Evolutionary conservation across 1,140 invertebrate species (phyloP).

Genomic region (Drosophila sturtevanti): DNA sequence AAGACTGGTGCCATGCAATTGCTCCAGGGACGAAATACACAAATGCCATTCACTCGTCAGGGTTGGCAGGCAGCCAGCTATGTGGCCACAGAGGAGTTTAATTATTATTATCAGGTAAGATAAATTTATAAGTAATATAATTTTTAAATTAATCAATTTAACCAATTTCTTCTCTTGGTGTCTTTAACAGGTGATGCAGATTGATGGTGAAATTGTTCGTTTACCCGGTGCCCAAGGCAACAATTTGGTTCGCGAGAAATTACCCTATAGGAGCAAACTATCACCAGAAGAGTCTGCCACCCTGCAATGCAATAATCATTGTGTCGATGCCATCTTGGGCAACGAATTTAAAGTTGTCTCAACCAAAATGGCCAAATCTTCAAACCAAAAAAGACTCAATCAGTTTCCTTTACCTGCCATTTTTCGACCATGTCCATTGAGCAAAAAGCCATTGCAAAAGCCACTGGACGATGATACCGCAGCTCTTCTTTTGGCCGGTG

Average conservation of each 20-base stretch:
- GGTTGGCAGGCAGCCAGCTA: slow-evolving; percentile 81
- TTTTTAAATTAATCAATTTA: too few relatives aligned
- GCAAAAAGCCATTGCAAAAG: slow-evolving; percentile 66
- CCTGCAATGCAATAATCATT: slow-evolving; percentile 20
- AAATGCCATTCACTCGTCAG: slow-evolving; percentile 73
- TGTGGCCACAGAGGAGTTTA: slow-evolving; percentile 65
- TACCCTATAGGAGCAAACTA: slow-evolving; percentile 51
- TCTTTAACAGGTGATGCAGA: slow-evolving; percentile 48
- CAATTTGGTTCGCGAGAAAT: slow-evolving; percentile 62
- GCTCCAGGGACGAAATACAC: slow-evolving; percentile 46
- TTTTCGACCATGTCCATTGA: slow-evolving; percentile 73
- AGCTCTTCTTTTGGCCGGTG: slow-evolving; percentile 63
- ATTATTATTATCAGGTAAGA: slow-evolving; percentile 73
- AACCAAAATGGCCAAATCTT: slow-evolving; percentile 15
- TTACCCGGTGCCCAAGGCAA: slow-evolving; percentile 68
- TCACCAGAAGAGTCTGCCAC: slow-evolving; percentile 11
- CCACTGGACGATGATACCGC: slow-evolving; percentile 73
- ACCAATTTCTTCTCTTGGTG: too few relatives aligned
- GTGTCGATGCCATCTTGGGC: slow-evolving; percentile 50
- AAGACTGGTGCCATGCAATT: slow-evolving; percentile 62
- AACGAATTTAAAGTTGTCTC: slow-evolving; percentile 50
- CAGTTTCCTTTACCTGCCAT: slow-evolving; percentile 57
- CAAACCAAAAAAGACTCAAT: slow-evolving; percentile 55
- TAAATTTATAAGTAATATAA: background rate
- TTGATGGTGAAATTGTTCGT: slow-evolving; percentile 63